Evolutionary conservation across 2,797 vertebrate species (phyloP), one percentile per base, ranked within the genome.

Genomic region (Sebastes alutus): DNA sequence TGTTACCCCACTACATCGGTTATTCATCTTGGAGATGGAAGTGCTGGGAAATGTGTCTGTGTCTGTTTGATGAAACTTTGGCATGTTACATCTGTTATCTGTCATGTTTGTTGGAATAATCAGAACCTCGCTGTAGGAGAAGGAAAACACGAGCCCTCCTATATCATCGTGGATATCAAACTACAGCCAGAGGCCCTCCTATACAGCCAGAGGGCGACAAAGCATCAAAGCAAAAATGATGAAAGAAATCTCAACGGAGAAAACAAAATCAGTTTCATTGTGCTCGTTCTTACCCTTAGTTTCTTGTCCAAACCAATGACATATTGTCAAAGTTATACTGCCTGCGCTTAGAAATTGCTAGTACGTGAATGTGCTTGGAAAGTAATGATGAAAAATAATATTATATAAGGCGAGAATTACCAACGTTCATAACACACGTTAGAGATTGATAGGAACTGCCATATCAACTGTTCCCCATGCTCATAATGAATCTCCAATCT

Each of bases 81-180:
- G 56, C 77, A 70, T 60, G 63, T 68, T 78, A 77, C 77, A 83
- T 90, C 76, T 85, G 84, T 82, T 78, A 81, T 72, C 75, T 81
- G 68, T 82, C 81, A 84, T 63, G 75, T 81, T 72, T 72, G 60
- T 32, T 38, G 67, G 61, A 78, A 83, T 87, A 78, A 88, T 85
- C 78, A 68, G 72, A 84, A 70, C 10, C 29, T 52, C 7, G 2
- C 32, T 72, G 58, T 14, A 4, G 27, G 23, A 54, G 54, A 56
- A 42, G 49, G 18, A 72, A 75, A 85, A 77, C 25, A 16, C 9
- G 13, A n/a, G 6, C 56, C 42, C 22, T 65, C 56, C 46, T 66
- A 81, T 72, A 58, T 72, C 63, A 75, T 35, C 38, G 4, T 12
- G 46, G 18, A 77, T 38, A 67, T 71, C 67, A 84, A 56, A 81